phyloP scores from a whole-genome alignment of 2,113 vertebrate genomes.

The Chaetura pelagica region DNA sequence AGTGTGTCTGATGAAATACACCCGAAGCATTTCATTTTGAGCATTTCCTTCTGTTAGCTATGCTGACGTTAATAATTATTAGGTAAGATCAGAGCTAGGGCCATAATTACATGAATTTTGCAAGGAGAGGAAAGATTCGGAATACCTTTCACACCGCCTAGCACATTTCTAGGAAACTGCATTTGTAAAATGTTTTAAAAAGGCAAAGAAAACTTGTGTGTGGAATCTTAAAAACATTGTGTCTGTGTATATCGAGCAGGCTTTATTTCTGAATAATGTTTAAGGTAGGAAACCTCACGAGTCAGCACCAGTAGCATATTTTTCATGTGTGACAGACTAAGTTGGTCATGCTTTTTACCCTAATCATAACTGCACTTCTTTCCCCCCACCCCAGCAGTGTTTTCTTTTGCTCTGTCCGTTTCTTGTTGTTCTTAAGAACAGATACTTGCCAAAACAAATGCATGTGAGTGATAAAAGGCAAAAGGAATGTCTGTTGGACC shows the following conservation, averaged over 20 bases:
- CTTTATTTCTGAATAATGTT: background rate
- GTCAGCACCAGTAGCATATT: background rate
- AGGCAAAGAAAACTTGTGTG: background rate
- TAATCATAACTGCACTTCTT: conserved; percentile 27
- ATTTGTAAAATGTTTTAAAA: background rate
- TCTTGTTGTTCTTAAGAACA: conserved; percentile 76
- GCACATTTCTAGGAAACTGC: background rate
- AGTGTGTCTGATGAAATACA: background rate
- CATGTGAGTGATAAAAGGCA: conserved; percentile 79
- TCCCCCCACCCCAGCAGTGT: background rate
- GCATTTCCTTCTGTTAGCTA: background rate
- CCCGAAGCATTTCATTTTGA: background rate
- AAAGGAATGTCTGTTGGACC: conserved; percentile 84
- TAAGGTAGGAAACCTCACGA: background rate
- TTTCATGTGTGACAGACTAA: conserved; percentile 45
- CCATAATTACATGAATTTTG: background rate
- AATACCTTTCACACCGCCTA: background rate
- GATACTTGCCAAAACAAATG: conserved; percentile 82
- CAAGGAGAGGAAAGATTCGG: background rate
- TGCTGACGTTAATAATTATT: background rate
- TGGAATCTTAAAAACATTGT: background rate
- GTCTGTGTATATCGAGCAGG: background rate
- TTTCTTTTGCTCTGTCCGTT: conserved; percentile 70
- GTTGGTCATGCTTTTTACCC: conserved; percentile 49
- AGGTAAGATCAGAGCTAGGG: background rate